Evolutionary conservation across 2,888 invertebrate genomes (phyloP), one percentile per base, ranked within the genome.

Genomic region (Pseudoips prasinana): DNA sequence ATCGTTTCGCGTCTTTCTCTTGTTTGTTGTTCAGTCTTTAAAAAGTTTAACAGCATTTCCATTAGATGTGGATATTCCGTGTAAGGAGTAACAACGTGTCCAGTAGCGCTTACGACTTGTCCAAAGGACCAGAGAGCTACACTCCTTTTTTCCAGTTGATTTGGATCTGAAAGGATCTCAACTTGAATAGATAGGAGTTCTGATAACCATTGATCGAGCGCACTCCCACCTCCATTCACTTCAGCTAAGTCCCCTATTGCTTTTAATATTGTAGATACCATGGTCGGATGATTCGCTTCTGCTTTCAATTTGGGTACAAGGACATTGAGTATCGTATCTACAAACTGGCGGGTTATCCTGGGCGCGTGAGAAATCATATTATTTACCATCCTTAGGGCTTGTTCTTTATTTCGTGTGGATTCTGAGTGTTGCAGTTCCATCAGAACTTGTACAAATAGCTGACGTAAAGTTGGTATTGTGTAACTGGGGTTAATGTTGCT

Each of bases 401-500:
- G 98, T 73, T 99, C 99, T 76, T 99, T 99, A 73, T 98, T 98
- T 23, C 98, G 91, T 7, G 96, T 95, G 69, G 98, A 95, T 26
- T 98, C 98, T 18, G 98, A 98, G 83, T 98, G 95, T 64, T 98
- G 97, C 40, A 99, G 77, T 73, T 98, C 98, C 9, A 96, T 96
- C 23, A 99, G 85, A 41, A 98, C 91, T 90, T 98, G 94, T 8
- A 99, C 95, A 37, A 99, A 91, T 7, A 96, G 93, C 73, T 98
- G 96, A 17, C 99, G 90, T 17, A 99, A 89, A 18, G 96, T 95
- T 0, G 99, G 99, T 92, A 98, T 96, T 1, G 99, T 97, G 70
- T 98, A 98, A 1, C 99, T 98, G 0, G 99, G 99, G 88, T 99
- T 99, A 78, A 98, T 93, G 29, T 94, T 93, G 60, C 98, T 97